Base-by-base conservation (phyloP, 2,888 invertebrate species). In the Pogonocherus hispidulus region DNA sequence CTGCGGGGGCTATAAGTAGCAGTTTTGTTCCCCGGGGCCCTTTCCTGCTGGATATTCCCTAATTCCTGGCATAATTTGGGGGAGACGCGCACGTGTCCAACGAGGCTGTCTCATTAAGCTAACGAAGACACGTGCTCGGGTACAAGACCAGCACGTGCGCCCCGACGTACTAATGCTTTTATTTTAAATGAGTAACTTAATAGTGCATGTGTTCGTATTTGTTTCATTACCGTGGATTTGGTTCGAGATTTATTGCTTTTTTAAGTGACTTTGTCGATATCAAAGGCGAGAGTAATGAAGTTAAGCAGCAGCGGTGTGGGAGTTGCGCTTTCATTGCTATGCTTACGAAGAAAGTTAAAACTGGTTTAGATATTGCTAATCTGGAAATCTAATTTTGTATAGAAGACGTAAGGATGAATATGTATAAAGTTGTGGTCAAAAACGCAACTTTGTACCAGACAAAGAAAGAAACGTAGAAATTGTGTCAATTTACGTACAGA, bases 21-120 rank as follows among this genome's bases (percentile, higher is more conserved):
- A 47, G 60, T 60, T 60, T 60, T 60, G 49, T 49, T 49, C 59
- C 27, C 35, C 60, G 60, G 60, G 60, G 60, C 46, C 60, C 18
- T 35, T 60, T 60, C 37, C 60, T 60, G 60, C 49, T 49, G 47
- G 8, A 49, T 32, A 60, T 35, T 49, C 49, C 49, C 60, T 60
- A 60, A 49, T 60, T 49, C 60, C 60, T 35, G 60, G 56, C 63
- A 66, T 70, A 71, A 71, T 77, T 74, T 71, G 75, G 78, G 79
- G 76, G 77, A 74, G 77, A 69, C 66, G 66, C 69, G 78, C 82
- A 82, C 82, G 82, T 82, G 82, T 74, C 77, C 76, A 69, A 74
- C 78, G 76, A 80, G 79, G 76, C 79, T 78, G 81, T 80, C 81
- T 82, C 82, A 82, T 82, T 82, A 82, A 81, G 76, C 80, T 82